Conservation (phyloP, 1,140 invertebrate species). For the Cyclina sinensis region DNA sequence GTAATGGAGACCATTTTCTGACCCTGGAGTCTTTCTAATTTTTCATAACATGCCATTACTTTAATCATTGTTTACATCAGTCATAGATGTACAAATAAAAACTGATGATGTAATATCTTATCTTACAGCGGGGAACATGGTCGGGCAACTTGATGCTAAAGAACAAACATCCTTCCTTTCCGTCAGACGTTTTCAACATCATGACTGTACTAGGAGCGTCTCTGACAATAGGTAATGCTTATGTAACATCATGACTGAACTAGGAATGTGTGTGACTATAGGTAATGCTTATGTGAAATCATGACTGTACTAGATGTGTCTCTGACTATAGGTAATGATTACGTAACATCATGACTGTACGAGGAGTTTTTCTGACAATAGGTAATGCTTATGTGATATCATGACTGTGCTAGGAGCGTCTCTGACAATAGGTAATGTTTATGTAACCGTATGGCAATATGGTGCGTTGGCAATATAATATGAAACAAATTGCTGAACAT, state of each 20-base stretch:
- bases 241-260: no score
- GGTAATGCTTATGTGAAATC: no score
- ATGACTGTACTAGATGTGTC: no score
- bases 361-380: conserved; percentile 89
- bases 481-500: no score
- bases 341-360: conserved; percentile 90
- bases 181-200: conserved; percentile 91
- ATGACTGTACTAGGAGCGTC: conserved; percentile 90
- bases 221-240: conserved; percentile 87
- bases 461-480: not conserved
- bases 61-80: no score
- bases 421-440: conserved; percentile 87
- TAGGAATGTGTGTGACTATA: no score
- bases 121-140: conserved; percentile 86
- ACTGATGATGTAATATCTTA: not conserved
- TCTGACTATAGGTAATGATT: no score
- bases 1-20: no score
- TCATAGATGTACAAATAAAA: no score
- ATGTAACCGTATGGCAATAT: not conserved
- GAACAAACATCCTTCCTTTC: conserved; percentile 90
- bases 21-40: no score
- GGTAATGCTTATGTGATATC: no score
- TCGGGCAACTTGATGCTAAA: conserved; percentile 93
- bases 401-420: conserved; percentile 90
- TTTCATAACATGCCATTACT: no score